Percentiles rank a stretch among this genome's conserved stretches.
Conservation (phyloP, 1,140 invertebrate species). For the Drosophila ambigua region DNA sequence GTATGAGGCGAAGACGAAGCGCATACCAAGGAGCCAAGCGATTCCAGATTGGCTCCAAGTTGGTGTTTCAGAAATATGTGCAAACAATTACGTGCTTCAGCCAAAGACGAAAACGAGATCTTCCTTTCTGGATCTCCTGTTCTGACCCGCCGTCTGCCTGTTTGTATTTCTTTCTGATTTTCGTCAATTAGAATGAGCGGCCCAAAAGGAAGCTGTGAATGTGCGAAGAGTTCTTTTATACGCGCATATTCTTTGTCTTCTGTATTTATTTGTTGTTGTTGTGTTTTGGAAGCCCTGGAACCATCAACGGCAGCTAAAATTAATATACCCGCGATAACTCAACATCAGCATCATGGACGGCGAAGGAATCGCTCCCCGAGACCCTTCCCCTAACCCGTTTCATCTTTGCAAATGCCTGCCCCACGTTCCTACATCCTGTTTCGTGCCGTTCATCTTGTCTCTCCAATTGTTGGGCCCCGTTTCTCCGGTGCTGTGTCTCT, state of each 20-base stretch:
- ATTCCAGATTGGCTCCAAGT: slow-evolving; percentile 54
- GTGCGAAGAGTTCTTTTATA: slow-evolving; percentile 70
- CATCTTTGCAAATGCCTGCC: slow-evolving; percentile 71
- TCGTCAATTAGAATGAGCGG: slow-evolving; percentile 77
- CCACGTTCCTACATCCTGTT: slow-evolving; percentile 80
- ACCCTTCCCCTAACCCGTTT: slow-evolving; percentile 10
- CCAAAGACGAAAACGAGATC: slow-evolving; percentile 42
- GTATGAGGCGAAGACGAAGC: slow-evolving; percentile 52
- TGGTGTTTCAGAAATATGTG: slow-evolving; percentile 81
- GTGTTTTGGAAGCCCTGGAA: slow-evolving; percentile 65
- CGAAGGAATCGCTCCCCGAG: slow-evolving; percentile 4
- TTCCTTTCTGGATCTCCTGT: slow-evolving; percentile 30
- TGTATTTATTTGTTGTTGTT: slow-evolving; percentile 23
- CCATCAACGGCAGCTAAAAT: slow-evolving; percentile 80
- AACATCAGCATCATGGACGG: slow-evolving; percentile 61
- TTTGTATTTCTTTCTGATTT: slow-evolving; percentile 69
- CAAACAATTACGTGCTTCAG: slow-evolving; percentile 71
- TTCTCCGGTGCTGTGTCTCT: slow-evolving; percentile 21
- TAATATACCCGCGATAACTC: slow-evolving; percentile 79
- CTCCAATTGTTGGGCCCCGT: slow-evolving; percentile 70
- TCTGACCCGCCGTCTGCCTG: slow-evolving; percentile 17
- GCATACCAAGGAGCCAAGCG: slow-evolving; percentile 72
- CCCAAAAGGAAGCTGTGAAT: slow-evolving; percentile 73
- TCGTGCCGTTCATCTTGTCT: slow-evolving; percentile 81
- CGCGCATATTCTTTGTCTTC: slow-evolving; percentile 32